A percentile compares a stretch with the other conserved stretches of the same genome.
These are phyloP conservation scores for Peribatodes rhomboidaria DNA, from an alignment of 2,888 invertebrate genomes.

Conservation along the genomic window DNA sequence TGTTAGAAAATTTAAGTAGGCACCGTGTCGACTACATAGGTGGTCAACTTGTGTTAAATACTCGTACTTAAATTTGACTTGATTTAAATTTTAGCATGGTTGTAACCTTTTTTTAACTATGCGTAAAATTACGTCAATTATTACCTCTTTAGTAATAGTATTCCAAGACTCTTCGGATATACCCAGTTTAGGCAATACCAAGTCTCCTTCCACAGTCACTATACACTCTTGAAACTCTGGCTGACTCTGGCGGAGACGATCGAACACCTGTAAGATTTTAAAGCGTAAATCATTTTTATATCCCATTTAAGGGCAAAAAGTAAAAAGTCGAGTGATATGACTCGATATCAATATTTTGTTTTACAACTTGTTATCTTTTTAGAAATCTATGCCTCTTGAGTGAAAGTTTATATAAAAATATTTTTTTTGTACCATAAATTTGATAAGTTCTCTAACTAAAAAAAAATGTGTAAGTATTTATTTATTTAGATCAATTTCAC, in stretches of 20 bases:
- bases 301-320: neutral
- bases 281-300: neutral
- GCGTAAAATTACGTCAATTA: neutral
- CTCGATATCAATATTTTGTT: neutral
- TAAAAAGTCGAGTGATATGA: neutral
- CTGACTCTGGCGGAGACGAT: constrained; percentile 24
- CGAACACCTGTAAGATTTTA: constrained; percentile 31
- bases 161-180: constrained; percentile 31
- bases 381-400: no score
- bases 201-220: constrained; percentile 35
- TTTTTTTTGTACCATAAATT: neutral
- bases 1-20: no score
- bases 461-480: no score
- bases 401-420: no score
- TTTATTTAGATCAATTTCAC: no score
- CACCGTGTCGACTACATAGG: no score
- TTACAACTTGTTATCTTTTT: no score
- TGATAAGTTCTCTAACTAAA: no score
- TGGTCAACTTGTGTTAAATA: no score
- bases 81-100: no score
- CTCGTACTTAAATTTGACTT: no score
- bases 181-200: constrained; percentile 26
- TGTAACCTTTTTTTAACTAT: neutral
- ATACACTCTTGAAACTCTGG: constrained; percentile 35
- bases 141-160: constrained; percentile 36